A percentile compares a stretch with the other conserved stretches of the same genome.
These are phyloP conservation scores for Electrona antarctica DNA, from an alignment of 2,113 vertebrate genomes.

Conservation along the genomic window DNA sequence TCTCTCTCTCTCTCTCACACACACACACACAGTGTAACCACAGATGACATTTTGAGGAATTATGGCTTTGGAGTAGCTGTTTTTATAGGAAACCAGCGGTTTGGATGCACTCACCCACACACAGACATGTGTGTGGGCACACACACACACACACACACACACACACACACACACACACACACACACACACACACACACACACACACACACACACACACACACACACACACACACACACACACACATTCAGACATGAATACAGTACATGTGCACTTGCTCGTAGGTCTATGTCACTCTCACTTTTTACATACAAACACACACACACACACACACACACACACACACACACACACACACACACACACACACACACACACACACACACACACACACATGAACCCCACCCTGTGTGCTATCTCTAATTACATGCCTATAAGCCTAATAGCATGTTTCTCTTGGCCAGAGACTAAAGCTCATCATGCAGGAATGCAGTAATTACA, in stretches of 20 bases:
- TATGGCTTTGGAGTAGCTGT: conserved; percentile 23
- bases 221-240: not conserved
- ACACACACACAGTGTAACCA: conserved; percentile 1
- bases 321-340: not conserved
- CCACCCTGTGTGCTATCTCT: conserved; percentile 10
- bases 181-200: conserved; percentile 10
- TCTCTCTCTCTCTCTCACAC: not conserved
- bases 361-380: conserved; percentile 12
- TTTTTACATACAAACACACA: conserved; percentile 4
- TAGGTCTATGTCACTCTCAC: not conserved
- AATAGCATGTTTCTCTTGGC: conserved; percentile 43
- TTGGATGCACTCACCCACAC: conserved; percentile 1
- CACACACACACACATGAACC: not conserved
- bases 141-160: no score
- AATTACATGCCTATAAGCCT: conserved; percentile 35
- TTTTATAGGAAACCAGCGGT: conserved; percentile 28
- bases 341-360: not conserved
- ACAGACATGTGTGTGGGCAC: not conserved
- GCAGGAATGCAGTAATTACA: conserved; percentile 41
- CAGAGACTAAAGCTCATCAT: conserved; percentile 23
- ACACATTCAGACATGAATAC: not conserved
- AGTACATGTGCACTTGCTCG: not conserved
- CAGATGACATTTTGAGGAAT: conserved; percentile 3
- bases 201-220: not conserved
- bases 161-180: not conserved